Percentiles rank a stretch among this genome's conserved stretches.
phyloP scores from a whole-genome alignment of 2,888 invertebrate species.

The Piscicola geometra region DNA sequence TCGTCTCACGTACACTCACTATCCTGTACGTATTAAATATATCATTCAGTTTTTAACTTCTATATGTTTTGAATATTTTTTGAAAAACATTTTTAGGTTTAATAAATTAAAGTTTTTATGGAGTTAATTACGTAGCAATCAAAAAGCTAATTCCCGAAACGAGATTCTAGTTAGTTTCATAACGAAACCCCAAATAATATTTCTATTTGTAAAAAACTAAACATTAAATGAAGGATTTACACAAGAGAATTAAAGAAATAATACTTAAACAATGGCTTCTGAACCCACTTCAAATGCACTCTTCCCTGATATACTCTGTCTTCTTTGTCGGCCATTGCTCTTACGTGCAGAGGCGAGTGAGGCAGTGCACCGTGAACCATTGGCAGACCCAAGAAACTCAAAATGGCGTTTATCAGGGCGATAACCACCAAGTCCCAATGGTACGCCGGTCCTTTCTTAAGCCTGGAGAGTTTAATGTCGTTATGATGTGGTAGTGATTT shows the following conservation, averaged over 20 bases:
- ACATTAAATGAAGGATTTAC: too few relatives aligned
- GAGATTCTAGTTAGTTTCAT: neutral
- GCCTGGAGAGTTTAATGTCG: too few relatives aligned
- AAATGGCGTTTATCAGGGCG: slow-evolving; percentile 60
- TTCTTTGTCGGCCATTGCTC: slow-evolving; percentile 63
- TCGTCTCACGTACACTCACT: slow-evolving; percentile 60
- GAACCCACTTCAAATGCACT: slow-evolving; percentile 63
- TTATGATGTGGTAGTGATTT: too few relatives aligned
- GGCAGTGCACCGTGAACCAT: slow-evolving; percentile 64
- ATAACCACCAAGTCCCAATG: slow-evolving; percentile 63
- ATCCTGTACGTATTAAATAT: slow-evolving; percentile 58
- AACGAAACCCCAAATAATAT: neutral
- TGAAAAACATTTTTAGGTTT: too few relatives aligned
- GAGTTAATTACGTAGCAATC: neutral
- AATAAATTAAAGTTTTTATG: too few relatives aligned
- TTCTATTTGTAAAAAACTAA: too few relatives aligned
- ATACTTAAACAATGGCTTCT: too few relatives aligned
- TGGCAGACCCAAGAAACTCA: slow-evolving; percentile 61
- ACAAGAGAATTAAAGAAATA: too few relatives aligned
- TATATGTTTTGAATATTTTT: too few relatives aligned
- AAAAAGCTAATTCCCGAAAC: neutral
- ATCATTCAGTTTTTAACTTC: too few relatives aligned
- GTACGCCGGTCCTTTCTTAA: slow-evolving; percentile 63
- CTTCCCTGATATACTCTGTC: slow-evolving; percentile 63
- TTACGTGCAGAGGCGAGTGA: slow-evolving; percentile 63